Evolutionary conservation across 2,797 vertebrate species (phyloP).

Genomic region (Rhyacichthys aspro): DNA sequence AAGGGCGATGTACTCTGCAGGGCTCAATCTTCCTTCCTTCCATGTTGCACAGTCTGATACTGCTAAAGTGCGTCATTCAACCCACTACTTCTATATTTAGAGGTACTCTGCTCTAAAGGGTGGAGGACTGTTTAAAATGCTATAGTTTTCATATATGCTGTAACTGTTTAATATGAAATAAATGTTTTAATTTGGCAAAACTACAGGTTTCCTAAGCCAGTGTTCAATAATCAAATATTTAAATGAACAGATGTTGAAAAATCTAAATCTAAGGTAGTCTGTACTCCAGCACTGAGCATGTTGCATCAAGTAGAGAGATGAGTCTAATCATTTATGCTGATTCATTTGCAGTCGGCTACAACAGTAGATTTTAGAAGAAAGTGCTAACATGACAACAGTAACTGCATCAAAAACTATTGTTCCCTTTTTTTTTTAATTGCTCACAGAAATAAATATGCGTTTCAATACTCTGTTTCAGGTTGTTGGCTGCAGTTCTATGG

Average conservation of each 20-base stretch:
- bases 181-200: too few relatives aligned
- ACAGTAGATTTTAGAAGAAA: too few relatives aligned
- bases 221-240: too few relatives aligned
- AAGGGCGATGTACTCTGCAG: constrained; percentile 19
- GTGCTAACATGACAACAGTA: too few relatives aligned
- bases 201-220: too few relatives aligned
- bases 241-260: too few relatives aligned
- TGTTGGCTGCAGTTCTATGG: constrained; percentile 16
- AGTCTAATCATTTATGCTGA: too few relatives aligned
- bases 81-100: constrained; percentile 64
- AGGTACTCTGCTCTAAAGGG: constrained; percentile 38
- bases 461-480: constrained; percentile 42
- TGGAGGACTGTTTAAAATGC: constrained; percentile 28
- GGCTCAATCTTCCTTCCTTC: constrained; percentile 70
- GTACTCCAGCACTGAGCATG: too few relatives aligned
- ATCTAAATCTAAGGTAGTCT: too few relatives aligned
- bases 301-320: too few relatives aligned
- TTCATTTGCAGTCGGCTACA: too few relatives aligned
- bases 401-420: not conserved
- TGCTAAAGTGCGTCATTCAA: constrained; percentile 53
- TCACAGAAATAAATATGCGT: constrained; percentile 6
- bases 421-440: too few relatives aligned
- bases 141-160: not conserved
- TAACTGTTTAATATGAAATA: not conserved
- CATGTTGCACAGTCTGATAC: constrained; percentile 42